These are phyloP conservation scores for Phoxinus dragarum DNA, from an alignment of 2,797 vertebrate genomes.

Conservation along the genomic window DNA sequence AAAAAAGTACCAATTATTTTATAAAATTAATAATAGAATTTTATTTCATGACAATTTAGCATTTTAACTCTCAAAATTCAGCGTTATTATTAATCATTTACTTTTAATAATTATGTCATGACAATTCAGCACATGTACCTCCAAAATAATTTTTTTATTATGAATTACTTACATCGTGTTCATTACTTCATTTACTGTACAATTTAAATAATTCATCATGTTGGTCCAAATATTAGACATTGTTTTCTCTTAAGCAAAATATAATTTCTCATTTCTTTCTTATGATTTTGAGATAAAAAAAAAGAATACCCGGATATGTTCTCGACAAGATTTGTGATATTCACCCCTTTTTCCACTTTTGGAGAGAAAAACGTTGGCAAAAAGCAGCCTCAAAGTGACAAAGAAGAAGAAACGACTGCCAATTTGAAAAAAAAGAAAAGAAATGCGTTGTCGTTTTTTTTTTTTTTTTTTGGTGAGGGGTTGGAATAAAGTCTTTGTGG, in stretches of 20 bases:
- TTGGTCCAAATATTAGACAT: not conserved
- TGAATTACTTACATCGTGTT: not conserved
- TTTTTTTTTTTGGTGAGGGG: constrained; percentile 60
- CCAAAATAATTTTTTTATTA: not conserved
- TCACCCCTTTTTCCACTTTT: constrained; percentile 25
- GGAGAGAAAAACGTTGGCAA: constrained; percentile 67
- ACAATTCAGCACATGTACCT: not conserved
- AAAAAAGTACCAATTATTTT: constrained; percentile 1
- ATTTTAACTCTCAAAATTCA: not conserved
- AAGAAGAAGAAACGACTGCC: constrained; percentile 69
- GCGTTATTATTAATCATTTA: not conserved
- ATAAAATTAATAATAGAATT: not conserved
- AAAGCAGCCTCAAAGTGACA: constrained; percentile 65
- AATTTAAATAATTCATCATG: not conserved
- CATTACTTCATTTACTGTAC: not conserved
- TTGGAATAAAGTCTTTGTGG: constrained; percentile 49
- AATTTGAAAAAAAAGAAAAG: constrained; percentile 60
- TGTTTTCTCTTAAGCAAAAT: not conserved
- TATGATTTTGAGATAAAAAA: constrained; percentile 10
- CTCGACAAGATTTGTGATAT: constrained; percentile 8
- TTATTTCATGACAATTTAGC: not conserved
- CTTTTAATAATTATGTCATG: not conserved
- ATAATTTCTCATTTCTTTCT: constrained; percentile 16
- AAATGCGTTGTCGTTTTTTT: constrained; percentile 50
- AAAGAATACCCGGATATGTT: not conserved